These are phyloP conservation scores for Alcis repandata DNA, from an alignment of 2,888 invertebrate genomes.

Conservation along the genomic window DNA sequence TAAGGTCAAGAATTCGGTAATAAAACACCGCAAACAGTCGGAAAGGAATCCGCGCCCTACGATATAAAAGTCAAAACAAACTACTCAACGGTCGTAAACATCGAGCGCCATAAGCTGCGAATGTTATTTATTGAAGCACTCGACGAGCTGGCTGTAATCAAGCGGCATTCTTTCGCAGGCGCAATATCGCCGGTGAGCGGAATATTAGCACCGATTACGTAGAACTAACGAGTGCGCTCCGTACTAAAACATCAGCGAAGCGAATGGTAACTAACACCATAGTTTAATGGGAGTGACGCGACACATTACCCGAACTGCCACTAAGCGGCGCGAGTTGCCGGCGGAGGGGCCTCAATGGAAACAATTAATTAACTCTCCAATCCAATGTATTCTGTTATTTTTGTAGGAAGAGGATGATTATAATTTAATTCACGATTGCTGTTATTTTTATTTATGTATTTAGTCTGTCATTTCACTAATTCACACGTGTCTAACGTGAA, in stretches of 20 bases:
- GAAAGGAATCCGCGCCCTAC: conserved; percentile 1
- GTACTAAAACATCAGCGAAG: conserved; percentile 18
- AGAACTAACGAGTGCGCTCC: conserved; percentile 15
- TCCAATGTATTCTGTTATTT: conserved; percentile 8
- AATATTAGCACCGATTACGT: conserved; percentile 31
- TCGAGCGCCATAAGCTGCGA: conserved; percentile 21
- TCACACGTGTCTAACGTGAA: not conserved
- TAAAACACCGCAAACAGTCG: conserved; percentile 14
- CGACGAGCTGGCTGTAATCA: conserved; percentile 22
- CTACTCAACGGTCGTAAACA: conserved; percentile 28
- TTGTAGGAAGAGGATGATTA: not conserved
- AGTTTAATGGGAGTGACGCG: conserved; percentile 26
- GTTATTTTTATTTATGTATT: too few relatives aligned
- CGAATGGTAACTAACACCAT: conserved; percentile 25
- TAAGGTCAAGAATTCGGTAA: not conserved
- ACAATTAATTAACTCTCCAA: conserved; percentile 9
- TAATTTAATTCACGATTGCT: not conserved
- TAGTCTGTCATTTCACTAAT: not conserved
- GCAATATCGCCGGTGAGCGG: conserved; percentile 17
- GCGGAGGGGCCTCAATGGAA: not conserved
- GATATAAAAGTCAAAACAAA: conserved; percentile 29
- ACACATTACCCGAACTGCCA: conserved; percentile 24
- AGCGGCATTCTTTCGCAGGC: conserved; percentile 23
- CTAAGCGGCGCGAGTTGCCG: not conserved
- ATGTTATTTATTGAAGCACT: conserved; percentile 36